These are phyloP conservation scores for Melipona beecheii DNA, from an alignment of 2,888 invertebrate genomes.

Conservation along the genomic window DNA sequence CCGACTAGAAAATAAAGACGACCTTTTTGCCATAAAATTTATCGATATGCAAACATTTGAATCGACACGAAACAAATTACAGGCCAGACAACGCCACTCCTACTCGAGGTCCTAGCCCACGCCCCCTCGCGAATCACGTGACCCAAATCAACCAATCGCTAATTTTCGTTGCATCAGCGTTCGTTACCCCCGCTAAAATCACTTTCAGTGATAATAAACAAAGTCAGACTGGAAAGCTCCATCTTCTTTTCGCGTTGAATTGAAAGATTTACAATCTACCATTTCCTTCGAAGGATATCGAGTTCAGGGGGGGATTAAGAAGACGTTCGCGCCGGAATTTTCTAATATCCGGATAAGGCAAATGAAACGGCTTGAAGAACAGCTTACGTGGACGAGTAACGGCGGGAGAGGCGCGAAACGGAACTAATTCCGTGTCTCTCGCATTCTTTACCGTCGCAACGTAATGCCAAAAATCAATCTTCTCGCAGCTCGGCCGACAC, in stretches of 20 bases:
- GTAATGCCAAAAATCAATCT: constrained; percentile 49
- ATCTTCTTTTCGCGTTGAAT: background rate
- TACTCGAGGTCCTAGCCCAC: too few relatives aligned
- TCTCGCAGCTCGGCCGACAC: constrained; percentile 3
- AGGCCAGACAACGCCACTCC: too few relatives aligned
- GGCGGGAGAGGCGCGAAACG: constrained; percentile 27
- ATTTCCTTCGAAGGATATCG: background rate
- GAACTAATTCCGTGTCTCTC: constrained; percentile 44
- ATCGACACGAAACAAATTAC: too few relatives aligned
- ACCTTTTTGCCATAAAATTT: too few relatives aligned
- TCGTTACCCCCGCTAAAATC: too few relatives aligned
- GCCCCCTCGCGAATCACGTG: too few relatives aligned
- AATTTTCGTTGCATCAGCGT: too few relatives aligned
- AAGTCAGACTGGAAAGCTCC: background rate
- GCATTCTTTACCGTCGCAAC: constrained; percentile 48
- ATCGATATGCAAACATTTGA: too few relatives aligned
- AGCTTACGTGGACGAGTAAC: constrained; percentile 14
- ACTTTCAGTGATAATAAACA: too few relatives aligned
- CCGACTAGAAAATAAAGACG: too few relatives aligned
- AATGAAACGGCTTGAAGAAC: background rate
- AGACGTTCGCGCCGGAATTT: constrained; percentile 21
- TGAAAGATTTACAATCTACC: too few relatives aligned
- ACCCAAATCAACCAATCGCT: too few relatives aligned
- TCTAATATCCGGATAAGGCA: constrained; percentile 22
- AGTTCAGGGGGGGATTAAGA: background rate